phyloP scores from a whole-genome alignment of 2,888 invertebrate species.

The Calephelis perditalis region DNA sequence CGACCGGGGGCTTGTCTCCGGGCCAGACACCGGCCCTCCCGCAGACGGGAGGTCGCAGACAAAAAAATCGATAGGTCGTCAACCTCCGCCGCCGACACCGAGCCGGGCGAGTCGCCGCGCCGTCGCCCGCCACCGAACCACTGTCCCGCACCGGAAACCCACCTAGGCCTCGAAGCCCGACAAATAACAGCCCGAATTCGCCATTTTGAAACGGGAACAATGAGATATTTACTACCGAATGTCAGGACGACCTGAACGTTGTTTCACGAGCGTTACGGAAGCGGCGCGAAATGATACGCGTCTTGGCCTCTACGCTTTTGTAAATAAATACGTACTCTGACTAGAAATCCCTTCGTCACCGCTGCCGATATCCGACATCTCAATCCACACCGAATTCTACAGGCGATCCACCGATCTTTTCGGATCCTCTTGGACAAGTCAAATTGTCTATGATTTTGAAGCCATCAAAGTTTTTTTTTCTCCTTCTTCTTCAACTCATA shows the following conservation, averaged over 20 bases:
- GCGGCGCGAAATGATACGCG: constrained; percentile 43
- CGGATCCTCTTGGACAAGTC: constrained; percentile 54
- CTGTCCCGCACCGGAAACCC: constrained; percentile 34
- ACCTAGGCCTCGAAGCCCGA: constrained; percentile 36
- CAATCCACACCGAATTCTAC: constrained; percentile 77
- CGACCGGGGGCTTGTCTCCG: constrained; percentile 34
- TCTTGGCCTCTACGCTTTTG: constrained; percentile 42
- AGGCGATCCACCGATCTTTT: constrained; percentile 70
- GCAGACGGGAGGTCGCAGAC: constrained; percentile 69
- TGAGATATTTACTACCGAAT: constrained; percentile 74
- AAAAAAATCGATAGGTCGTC: constrained; percentile 78
- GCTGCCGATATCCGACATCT: constrained; percentile 89
- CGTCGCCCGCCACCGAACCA: constrained; percentile 39
- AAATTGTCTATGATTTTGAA: constrained; percentile 63
- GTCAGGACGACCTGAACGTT: constrained; percentile 48
- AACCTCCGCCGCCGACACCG: constrained; percentile 62
- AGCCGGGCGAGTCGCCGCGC: constrained; percentile 55
- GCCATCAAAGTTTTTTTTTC: constrained; percentile 45
- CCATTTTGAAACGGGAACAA: constrained; percentile 78
- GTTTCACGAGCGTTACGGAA: constrained; percentile 45
- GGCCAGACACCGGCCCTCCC: constrained; percentile 57
- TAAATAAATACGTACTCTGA: constrained; percentile 83
- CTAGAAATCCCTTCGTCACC: constrained; percentile 88
- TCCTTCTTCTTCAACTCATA: background rate
- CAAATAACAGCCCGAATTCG: constrained; percentile 57